Evolutionary conservation across 2,113 vertebrate genomes (phyloP).

Genomic region (Cyprinodon variegatus): DNA sequence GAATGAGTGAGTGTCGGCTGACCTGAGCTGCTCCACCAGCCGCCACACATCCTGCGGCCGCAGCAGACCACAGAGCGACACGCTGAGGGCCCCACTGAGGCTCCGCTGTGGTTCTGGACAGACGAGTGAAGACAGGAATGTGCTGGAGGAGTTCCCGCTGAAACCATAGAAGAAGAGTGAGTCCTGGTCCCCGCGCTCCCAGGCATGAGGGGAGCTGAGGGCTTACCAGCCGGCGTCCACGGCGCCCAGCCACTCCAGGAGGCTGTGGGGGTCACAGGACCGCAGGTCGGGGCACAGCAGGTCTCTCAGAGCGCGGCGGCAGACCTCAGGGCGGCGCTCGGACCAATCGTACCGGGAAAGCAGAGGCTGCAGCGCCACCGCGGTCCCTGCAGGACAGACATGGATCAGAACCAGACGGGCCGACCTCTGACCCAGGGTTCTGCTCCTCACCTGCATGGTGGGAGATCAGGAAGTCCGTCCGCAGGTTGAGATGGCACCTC

Average conservation of each 20-base stretch:
- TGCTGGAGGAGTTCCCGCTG: slow-evolving; percentile 83
- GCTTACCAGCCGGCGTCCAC: slow-evolving; percentile 81
- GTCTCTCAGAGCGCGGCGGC: slow-evolving; percentile 62
- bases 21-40: slow-evolving; percentile 86
- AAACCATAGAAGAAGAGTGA: slow-evolving; percentile 31
- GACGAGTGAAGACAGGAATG: slow-evolving; percentile 85
- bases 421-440: no score
- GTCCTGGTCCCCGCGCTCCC: not conserved
- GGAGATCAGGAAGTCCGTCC: slow-evolving; percentile 85
- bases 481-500: slow-evolving; percentile 84
- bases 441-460: slow-evolving; percentile 8
- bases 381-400: slow-evolving; percentile 44
- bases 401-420: not conserved
- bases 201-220: not conserved
- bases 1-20: not conserved
- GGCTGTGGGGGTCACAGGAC: slow-evolving; percentile 79
- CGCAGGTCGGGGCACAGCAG: slow-evolving; percentile 77
- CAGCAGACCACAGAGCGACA: slow-evolving; percentile 87
- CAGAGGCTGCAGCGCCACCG: slow-evolving; percentile 77
- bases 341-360: slow-evolving; percentile 82
- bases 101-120: slow-evolving; percentile 82
- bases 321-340: slow-evolving; percentile 79
- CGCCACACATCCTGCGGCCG: slow-evolving; percentile 81
- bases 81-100: slow-evolving; percentile 75
- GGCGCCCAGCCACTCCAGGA: slow-evolving; percentile 93